Conservation (phyloP, 1,140 invertebrate species). For the Brachionus angularis region DNA sequence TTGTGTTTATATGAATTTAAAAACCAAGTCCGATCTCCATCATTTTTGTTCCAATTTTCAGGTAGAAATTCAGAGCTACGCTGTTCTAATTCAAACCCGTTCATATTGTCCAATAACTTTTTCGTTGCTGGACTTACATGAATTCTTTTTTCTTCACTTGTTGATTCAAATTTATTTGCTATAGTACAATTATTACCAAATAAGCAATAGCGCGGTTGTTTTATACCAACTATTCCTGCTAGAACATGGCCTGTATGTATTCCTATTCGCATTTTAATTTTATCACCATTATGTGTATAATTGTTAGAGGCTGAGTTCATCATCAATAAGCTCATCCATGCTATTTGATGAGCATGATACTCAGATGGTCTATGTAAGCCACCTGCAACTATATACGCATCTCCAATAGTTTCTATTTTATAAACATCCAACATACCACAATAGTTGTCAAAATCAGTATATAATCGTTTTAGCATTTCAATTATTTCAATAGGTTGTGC, state of each 20-base stretch:
- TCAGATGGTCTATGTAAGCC: slow-evolving; percentile 67
- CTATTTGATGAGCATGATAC: slow-evolving; percentile 85
- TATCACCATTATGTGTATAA: slow-evolving; percentile 80
- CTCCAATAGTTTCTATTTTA: slow-evolving; percentile 58
- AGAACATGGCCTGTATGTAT: slow-evolving; percentile 93
- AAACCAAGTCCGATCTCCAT: slow-evolving; percentile 3
- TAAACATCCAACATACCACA: slow-evolving; percentile 68
- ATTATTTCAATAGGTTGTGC: slow-evolving; percentile 65
- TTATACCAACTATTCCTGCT: slow-evolving; percentile 89
- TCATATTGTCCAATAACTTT: slow-evolving; percentile 7
- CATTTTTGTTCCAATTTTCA: background rate
- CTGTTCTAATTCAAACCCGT: slow-evolving; percentile 37
- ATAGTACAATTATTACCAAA: slow-evolving; percentile 65
- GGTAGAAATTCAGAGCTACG: background rate
- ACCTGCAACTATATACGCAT: slow-evolving; percentile 53
- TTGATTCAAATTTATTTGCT: slow-evolving; percentile 37
- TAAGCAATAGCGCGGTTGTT: slow-evolving; percentile 92
- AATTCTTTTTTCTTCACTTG: slow-evolving; percentile 31
- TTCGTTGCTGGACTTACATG: slow-evolving; percentile 3
- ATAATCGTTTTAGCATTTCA: slow-evolving; percentile 83
- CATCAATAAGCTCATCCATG: slow-evolving; percentile 90
- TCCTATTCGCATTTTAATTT: slow-evolving; percentile 87
- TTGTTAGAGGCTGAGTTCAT: slow-evolving; percentile 78
- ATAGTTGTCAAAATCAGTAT: slow-evolving; percentile 83
- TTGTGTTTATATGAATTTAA: slow-evolving; percentile 19